These are phyloP conservation scores for Drosophila neoperkinsi DNA, from an alignment of 2,888 invertebrate species.

Conservation along the genomic window DNA sequence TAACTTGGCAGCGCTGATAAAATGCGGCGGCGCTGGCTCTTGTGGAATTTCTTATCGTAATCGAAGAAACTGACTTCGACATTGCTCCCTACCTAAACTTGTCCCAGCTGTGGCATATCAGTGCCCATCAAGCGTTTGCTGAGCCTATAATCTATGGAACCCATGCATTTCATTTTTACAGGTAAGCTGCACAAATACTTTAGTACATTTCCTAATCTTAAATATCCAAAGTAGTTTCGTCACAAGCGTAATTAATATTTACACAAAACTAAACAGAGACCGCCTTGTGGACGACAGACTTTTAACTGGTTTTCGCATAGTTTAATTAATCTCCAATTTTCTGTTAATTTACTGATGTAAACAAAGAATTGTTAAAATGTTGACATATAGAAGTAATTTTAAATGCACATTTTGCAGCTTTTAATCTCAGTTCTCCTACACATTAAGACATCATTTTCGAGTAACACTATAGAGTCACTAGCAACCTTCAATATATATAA, in stretches of 20 bases:
- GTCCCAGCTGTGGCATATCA: conserved; percentile 45
- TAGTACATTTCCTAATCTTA: background rate
- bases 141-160: background rate
- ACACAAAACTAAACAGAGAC: background rate
- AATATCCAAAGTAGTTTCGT: background rate
- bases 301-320: background rate
- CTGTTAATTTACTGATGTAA: background rate
- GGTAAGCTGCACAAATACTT: background rate
- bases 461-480: background rate
- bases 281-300: background rate
- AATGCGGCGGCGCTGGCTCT: conserved; percentile 34
- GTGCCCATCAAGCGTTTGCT: background rate
- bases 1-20: conserved; percentile 43
- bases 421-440: background rate
- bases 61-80: conserved; percentile 59
- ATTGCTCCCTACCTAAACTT: conserved; percentile 21
- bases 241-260: background rate
- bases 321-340: background rate
- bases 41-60: conserved; percentile 74
- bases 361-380: background rate
- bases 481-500: background rate
- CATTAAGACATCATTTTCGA: background rate
- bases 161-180: background rate
- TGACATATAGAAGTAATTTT: background rate
- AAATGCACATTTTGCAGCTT: background rate